Conservation (phyloP, 2,888 invertebrate genomes). For the Parnassius smintheus region DNA sequence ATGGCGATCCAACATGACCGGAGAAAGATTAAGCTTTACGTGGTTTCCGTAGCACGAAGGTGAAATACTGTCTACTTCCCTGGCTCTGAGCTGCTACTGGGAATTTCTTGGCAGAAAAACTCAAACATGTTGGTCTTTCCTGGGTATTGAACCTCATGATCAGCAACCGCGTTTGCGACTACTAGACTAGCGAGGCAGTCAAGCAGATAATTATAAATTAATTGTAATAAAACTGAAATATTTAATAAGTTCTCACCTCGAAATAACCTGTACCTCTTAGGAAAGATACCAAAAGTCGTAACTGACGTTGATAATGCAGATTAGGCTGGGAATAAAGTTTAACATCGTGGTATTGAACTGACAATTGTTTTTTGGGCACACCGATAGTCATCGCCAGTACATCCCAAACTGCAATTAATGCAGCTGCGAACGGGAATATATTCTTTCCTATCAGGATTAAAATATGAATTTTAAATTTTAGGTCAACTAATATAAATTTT, state of each 20-base stretch:
- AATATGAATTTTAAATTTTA: background rate
- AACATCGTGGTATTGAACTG: constrained; percentile 85
- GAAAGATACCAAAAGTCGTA: constrained; percentile 79
- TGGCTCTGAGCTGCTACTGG: too few species aligned
- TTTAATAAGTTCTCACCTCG: constrained; percentile 72
- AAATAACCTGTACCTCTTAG: constrained; percentile 83
- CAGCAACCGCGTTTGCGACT: too few species aligned
- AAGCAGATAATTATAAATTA: too few species aligned
- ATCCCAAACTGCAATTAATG: constrained; percentile 86
- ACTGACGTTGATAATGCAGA: constrained; percentile 68
- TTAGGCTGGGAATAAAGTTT: constrained; percentile 83
- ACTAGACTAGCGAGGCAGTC: too few species aligned
- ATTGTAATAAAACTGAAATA: too few species aligned
- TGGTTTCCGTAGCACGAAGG: too few species aligned
- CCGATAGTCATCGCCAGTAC: constrained; percentile 82
- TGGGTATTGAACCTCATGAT: too few species aligned
- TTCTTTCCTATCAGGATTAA: constrained; percentile 74
- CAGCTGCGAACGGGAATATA: constrained; percentile 88
- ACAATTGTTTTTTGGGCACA: constrained; percentile 82
- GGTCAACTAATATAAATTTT: constrained; percentile 3
- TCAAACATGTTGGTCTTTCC: too few species aligned
- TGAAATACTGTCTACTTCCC: too few species aligned
- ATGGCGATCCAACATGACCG: too few species aligned
- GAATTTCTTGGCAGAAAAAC: too few species aligned
- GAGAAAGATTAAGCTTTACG: too few species aligned